Percentiles rank a stretch among this genome's conserved stretches.
Evolutionary conservation across 2,113 vertebrate species (phyloP).

Genomic region (Psammodynastes pulverulentus): DNA sequence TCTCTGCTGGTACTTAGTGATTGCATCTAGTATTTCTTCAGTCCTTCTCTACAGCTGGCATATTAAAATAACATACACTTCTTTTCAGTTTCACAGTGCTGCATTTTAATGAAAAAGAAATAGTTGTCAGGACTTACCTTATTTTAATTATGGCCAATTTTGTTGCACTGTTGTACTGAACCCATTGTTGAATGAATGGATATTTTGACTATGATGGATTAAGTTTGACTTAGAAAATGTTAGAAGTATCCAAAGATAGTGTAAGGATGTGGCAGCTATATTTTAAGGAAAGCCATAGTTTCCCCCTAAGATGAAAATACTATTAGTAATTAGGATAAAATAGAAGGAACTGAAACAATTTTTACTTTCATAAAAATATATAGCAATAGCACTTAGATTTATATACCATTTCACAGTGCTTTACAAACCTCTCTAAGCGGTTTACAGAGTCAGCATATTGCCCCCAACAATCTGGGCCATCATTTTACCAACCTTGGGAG

Average conservation of each 20-base stretch:
- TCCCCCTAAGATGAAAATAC: not conserved
- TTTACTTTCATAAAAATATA: not conserved
- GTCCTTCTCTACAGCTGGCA: not conserved
- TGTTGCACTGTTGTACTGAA: not conserved
- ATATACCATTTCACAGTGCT: no score
- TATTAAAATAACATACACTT: not conserved
- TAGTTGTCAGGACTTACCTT: not conserved
- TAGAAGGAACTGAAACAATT: not conserved
- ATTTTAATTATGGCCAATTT: not conserved
- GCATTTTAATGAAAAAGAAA: not conserved
- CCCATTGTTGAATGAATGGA: not conserved
- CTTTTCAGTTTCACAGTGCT: not conserved
- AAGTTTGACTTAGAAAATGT: not conserved
- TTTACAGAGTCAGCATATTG: no score
- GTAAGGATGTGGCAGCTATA: not conserved
- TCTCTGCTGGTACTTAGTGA: not conserved
- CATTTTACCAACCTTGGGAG: no score
- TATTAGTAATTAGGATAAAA: not conserved
- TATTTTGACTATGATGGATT: not conserved
- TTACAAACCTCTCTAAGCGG: no score
- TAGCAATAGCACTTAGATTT: no score
- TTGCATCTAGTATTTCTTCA: not conserved
- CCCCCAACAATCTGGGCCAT: no score
- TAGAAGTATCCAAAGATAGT: not conserved
- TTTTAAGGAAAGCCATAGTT: not conserved